These are phyloP conservation scores for Ectropis grisescens DNA, from an alignment of 1,140 invertebrate species.

Conservation along the genomic window DNA sequence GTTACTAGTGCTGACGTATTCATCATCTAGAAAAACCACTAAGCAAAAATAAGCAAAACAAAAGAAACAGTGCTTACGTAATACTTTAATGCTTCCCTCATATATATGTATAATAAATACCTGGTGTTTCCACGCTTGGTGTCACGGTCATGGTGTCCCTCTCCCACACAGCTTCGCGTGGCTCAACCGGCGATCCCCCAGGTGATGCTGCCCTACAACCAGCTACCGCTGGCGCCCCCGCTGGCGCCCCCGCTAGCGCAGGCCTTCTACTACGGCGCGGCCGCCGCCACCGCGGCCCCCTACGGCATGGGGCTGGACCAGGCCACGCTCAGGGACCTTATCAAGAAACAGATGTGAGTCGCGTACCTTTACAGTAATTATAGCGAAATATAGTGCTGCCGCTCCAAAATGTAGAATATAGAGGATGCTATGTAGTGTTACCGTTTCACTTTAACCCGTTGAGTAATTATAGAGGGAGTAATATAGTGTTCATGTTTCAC, in stretches of 20 bases:
- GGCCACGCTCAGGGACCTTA: slow-evolving; percentile 78
- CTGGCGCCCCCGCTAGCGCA: slow-evolving; percentile 39
- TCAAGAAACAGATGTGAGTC: slow-evolving; percentile 89
- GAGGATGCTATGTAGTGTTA: too few relatives aligned
- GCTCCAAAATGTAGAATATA: neutral
- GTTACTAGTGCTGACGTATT: too few relatives aligned
- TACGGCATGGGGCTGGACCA: slow-evolving; percentile 70
- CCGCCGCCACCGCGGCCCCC: slow-evolving; percentile 47
- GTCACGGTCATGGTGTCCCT: too few relatives aligned
- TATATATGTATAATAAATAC: too few relatives aligned
- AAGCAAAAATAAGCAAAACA: too few relatives aligned
- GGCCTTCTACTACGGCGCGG: slow-evolving; percentile 53
- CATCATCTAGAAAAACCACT: too few relatives aligned
- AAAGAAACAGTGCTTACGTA: too few relatives aligned
- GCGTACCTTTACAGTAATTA: slow-evolving; percentile 10
- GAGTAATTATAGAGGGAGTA: too few relatives aligned
- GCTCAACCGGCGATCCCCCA: slow-evolving; percentile 34
- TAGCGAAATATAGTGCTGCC: slow-evolving; percentile 1
- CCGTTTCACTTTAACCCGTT: too few relatives aligned
- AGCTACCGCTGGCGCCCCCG: slow-evolving; percentile 22
- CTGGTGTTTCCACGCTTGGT: too few relatives aligned
- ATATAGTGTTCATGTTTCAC: too few relatives aligned
- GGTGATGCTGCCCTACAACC: slow-evolving; percentile 42
- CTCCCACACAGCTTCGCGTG: slow-evolving; percentile 33
- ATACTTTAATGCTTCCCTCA: too few relatives aligned